Evolutionary conservation across 2,888 invertebrate genomes (phyloP), one percentile per base, ranked within the genome.

Genomic region (Mythimna albipuncta): DNA sequence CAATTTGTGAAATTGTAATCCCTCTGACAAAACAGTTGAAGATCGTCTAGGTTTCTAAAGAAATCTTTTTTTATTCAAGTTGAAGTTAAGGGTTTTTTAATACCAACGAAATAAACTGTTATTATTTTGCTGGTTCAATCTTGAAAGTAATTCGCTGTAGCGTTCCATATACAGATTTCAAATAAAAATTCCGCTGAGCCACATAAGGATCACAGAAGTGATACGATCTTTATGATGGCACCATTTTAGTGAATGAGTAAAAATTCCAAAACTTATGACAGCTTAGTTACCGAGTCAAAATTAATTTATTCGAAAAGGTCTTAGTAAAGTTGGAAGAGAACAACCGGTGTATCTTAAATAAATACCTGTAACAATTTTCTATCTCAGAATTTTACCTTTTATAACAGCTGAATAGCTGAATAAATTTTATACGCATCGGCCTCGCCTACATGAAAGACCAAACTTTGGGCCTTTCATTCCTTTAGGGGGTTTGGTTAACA

Each of bases 151-250:
- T 72, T 38, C 19, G 32, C n/a, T 62, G 2, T 6, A 21, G 41
- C 41, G 50, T 44, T 54, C 38, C 55, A 13, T 21, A n/a, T 21
- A 41, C 26, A 59, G 58, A 54, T 67, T 54, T 6, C n/a, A 61
- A 75, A 75, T 63, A 69, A 63, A 74, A 75, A 76, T 16, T 62
- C 63, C 64, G 9, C n/a, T 55, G 16, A 64, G 2, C 54, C 47
- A 64, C 38, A 16, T 50, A 75, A 59, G 59, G 54, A 70, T 41
- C 19, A 47, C 63, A 52, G n/a, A 59, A 19, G 32, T 16, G 69
- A 69, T 76, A 74, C 38, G 38, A 74, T 74, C 74, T 75, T 62
- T 69, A 75, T 55, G 13, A 68, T 21, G 41, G 32, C 32, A 62
- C n/a, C 4, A 55, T 61, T 75, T 76, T 69, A 69, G 50, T 57